Percentiles rank a stretch among this genome's conserved stretches.
Conservation (phyloP, 2,888 invertebrate genomes). For the Tipula vernalis region DNA sequence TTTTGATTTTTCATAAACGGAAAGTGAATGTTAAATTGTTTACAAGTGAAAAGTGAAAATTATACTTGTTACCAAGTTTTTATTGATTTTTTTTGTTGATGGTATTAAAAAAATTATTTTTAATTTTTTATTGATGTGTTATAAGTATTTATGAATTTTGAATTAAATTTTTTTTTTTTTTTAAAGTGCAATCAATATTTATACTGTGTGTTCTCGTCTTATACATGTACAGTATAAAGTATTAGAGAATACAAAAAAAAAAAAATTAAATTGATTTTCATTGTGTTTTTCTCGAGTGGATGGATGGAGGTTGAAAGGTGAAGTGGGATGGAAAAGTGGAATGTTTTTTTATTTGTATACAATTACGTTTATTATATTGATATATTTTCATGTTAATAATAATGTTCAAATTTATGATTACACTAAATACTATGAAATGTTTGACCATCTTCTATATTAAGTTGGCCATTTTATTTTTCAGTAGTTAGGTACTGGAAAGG, state of each 20-base stretch:
- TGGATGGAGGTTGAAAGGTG: neutral
- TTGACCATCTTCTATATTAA: neutral
- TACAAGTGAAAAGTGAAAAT: neutral
- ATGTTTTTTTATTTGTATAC: neutral
- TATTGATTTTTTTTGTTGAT: neutral
- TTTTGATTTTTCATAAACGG: neutral
- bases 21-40: neutral
- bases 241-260: neutral
- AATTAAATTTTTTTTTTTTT: neutral
- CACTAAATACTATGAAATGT: neutral
- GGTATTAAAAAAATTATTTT: neutral
- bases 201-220: neutral
- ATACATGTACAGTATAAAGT: neutral
- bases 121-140: neutral
- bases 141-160: neutral
- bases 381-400: neutral
- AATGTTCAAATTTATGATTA: neutral
- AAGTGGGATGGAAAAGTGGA: neutral
- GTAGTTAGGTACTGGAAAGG: neutral
- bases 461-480: neutral
- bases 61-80: neutral
- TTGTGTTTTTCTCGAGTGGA: neutral
- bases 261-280: neutral
- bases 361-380: neutral
- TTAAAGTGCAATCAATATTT: neutral